Evolutionary conservation across 2,888 invertebrate genomes (phyloP), one percentile per base, ranked within the genome.

Genomic region (Phortica okadai): DNA sequence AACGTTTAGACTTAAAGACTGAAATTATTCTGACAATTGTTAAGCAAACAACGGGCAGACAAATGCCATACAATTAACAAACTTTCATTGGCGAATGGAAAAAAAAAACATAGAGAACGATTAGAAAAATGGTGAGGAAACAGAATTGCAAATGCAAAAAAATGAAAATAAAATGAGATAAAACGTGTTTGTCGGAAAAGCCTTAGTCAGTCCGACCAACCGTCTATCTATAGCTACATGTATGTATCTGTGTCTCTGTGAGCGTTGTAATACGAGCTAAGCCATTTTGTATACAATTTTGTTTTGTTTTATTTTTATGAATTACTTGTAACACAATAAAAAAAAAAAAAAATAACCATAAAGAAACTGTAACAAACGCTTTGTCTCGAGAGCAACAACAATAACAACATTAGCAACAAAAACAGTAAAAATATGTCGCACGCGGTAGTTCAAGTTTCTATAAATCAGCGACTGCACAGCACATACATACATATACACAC

Each of bases 351-450:
- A 72, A 21, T 21, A 21, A 21, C 21, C 33, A 33, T 33, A 33
- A 33, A 77, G 33, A 79, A 77, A 79, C 79, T 80, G 82, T 78
- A 79, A 76, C 77, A 75, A 72, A 72, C 41, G 70, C 70, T 54
- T 72, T 72, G 70, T 66, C 41, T 42, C 16, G 14, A 66, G 41
- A 54, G 54, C 54, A 54, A 6, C 54, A 54, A 54, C 54, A 54
- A 1, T 21, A 21, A 21, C 62, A 66, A 66, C 41, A 66, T 41
- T n/a, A 41, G 41, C 66, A 66, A 33, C 25, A 5, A 50, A 54
- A 25, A 70, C 70, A 25, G 21, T 21, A 70, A 70, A 54, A 45
- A 70, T 72, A 72, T 72, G 56, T 72, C 70, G 56, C 70, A 72
- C 54, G 56, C 70, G 70, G 70, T 72, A 72, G 70, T 72, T 72